Base-by-base conservation (phyloP, 1,140 invertebrate genomes). In the Euura lappo region DNA sequence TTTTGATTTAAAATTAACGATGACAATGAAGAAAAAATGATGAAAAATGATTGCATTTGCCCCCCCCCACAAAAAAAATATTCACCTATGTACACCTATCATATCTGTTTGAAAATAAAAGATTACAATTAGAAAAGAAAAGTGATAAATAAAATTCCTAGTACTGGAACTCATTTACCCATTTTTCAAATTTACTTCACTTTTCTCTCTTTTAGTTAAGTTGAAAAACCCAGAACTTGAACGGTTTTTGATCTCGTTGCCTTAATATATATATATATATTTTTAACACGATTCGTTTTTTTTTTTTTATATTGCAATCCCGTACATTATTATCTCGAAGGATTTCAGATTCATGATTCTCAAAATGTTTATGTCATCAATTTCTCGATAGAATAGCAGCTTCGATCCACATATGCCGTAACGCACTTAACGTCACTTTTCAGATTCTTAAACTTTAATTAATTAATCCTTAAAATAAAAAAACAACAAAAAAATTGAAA, bases 211-310 rank as follows among this genome's bases (percentile, higher is more conserved):
- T 28, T 28, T 28, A 28, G 28, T 28, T 28, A 28, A 28, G 28
- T 28, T 28, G n/a, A 28, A 28, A 28, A 28, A 60, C 10, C 51
- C 51, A 60, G 13, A 4, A 60, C 51, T 60, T 60, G 51, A 60
- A 60, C 51, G 51, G 8, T 60, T 60, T 60, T 60, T 60, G 51
- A 60, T 60, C 51, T 60, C 51, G 6, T 60, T 60, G 51, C 51
- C 13, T 60, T 11, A 60, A 60, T 5, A 60, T 60, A 6, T n/a
- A 11, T 10, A n/a, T 60, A 28, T 28, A 28, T 28, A 1, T 28
- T 28, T 28, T 4, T 60, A n/a, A 11, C 51, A 60, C 13, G 8
- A 60, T 60, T 60, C 51, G 4, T 8, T 60, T 11, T 11, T 60
- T 60, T 60, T 60, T 60, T 2, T 8, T 60, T 6, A 5, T 60